Conservation (phyloP, 2,888 invertebrate genomes). For the Caenorhabditis japonica region DNA sequence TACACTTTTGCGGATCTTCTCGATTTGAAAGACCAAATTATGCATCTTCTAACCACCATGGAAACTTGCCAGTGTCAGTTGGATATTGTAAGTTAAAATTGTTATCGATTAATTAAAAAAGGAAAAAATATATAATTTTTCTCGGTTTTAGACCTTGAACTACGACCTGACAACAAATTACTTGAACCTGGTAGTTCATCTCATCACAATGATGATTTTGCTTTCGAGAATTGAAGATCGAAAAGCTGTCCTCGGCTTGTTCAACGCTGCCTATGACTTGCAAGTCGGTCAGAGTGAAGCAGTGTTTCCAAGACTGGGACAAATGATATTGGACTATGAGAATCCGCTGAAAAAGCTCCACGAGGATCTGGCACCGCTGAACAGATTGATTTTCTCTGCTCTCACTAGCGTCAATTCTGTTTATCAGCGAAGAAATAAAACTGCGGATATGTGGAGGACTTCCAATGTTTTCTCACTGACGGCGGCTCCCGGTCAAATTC, state of each 20-base stretch:
- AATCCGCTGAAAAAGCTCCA: conserved; percentile 92
- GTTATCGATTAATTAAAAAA: neutral
- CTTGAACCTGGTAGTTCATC: conserved; percentile 92
- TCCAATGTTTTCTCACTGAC: conserved; percentile 86
- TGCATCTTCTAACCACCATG: conserved; percentile 86
- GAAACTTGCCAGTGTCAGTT: conserved; percentile 94
- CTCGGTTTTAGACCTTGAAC: conserved; percentile 88
- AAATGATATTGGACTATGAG: conserved; percentile 98
- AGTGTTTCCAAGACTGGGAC: conserved; percentile 91
- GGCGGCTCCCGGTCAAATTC: conserved; percentile 91
- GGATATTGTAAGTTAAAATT: conserved; percentile 84
- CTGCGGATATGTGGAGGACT: conserved; percentile 90
- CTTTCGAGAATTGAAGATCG: conserved; percentile 97
- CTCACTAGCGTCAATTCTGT: conserved; percentile 89
- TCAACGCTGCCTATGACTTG: conserved; percentile 97
- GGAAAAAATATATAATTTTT: conserved; percentile 34
- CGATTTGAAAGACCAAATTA: conserved; percentile 87
- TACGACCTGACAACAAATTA: conserved; percentile 96
- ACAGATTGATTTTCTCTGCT: conserved; percentile 88
- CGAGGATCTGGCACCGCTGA: conserved; percentile 96
- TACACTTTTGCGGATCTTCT: conserved; percentile 98
- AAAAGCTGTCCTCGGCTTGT: conserved; percentile 92
- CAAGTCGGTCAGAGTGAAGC: conserved; percentile 85
- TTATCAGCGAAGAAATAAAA: conserved; percentile 89
- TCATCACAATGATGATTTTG: conserved; percentile 94